These are phyloP conservation scores for Sorex araneus DNA, from an alignment of 2,113 vertebrate genomes.

Conservation along the genomic window DNA sequence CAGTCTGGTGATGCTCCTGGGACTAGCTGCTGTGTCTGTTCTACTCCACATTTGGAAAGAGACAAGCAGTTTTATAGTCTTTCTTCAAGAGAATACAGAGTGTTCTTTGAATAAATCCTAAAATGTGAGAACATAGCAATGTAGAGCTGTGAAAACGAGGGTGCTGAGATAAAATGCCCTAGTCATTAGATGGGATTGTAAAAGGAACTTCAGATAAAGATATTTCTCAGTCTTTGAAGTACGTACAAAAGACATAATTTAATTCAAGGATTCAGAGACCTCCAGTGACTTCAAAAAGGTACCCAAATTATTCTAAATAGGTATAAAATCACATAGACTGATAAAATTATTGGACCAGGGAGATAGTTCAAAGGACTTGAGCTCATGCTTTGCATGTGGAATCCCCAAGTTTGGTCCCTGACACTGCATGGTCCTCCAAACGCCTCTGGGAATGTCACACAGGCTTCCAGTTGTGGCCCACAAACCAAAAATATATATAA, in stretches of 20 bases:
- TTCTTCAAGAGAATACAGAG: accelerated
- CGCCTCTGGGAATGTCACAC: too few species aligned
- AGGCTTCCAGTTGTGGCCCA: too few species aligned
- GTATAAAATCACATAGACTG: background rate
- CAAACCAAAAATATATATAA: too few species aligned
- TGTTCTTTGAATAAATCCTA: background rate
- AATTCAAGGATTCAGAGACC: background rate
- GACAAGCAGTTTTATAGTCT: background rate
- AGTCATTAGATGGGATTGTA: too few species aligned
- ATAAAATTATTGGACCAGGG: too few species aligned
- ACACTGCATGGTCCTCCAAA: too few species aligned
- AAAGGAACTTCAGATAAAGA: too few species aligned
- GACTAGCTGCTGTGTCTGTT: background rate
- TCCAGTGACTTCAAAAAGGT: background rate
- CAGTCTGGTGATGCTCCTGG: background rate
- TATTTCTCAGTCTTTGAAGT: conserved; percentile 50
- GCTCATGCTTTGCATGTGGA: too few species aligned
- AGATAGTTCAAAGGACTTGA: too few species aligned
- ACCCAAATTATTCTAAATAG: background rate
- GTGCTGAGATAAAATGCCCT: background rate
- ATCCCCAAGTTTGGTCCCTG: too few species aligned
- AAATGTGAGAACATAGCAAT: too few species aligned
- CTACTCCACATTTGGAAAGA: background rate
- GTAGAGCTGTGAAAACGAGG: background rate
- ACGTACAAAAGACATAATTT: background rate